phyloP scores from a whole-genome alignment of 2,797 vertebrate genomes.

The Sebastes dallii region DNA sequence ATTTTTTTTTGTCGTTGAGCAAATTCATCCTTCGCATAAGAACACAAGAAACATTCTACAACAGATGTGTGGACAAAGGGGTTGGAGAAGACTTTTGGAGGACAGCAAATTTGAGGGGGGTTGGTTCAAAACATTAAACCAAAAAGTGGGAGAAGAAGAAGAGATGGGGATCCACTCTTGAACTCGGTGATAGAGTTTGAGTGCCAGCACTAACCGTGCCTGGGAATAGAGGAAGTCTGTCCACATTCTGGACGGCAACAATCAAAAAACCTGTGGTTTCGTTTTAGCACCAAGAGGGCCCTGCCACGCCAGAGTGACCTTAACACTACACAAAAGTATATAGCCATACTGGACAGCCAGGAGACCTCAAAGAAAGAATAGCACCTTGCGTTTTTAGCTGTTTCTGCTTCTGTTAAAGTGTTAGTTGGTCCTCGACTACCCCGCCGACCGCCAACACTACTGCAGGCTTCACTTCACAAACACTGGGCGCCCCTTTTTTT shows the following conservation, averaged over 20 bases:
- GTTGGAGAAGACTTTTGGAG: constrained; percentile 1
- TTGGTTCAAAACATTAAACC: constrained; percentile 20
- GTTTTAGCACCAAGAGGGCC: constrained; percentile 83
- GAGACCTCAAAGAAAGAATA: constrained; percentile 79
- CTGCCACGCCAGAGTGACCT: constrained; percentile 60
- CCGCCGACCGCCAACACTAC: constrained; percentile 32
- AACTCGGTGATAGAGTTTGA: constrained; percentile 37
- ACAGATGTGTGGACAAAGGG: constrained; percentile 34
- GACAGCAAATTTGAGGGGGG: constrained; percentile 14
- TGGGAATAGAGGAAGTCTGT: constrained; percentile 46
- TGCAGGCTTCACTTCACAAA: constrained; percentile 52
- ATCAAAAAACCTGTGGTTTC: constrained; percentile 40
- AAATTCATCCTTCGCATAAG: constrained; percentile 49
- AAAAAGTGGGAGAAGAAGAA: constrained; percentile 19
- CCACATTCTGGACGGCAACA: constrained; percentile 73
- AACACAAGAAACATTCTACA: constrained; percentile 62
- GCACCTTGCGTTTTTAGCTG: constrained; percentile 65
- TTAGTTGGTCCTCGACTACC: constrained; percentile 41
- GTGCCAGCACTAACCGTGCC: constrained; percentile 33
- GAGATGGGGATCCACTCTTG: constrained; percentile 22
- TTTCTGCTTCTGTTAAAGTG: constrained; percentile 66
- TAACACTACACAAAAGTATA: constrained; percentile 64
- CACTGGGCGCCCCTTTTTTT: constrained; percentile 40
- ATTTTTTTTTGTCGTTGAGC: constrained; percentile 42
- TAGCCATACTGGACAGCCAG: constrained; percentile 54